These are phyloP conservation scores for Numenius arquata DNA, from an alignment of 2,113 vertebrate species.

Conservation along the genomic window DNA sequence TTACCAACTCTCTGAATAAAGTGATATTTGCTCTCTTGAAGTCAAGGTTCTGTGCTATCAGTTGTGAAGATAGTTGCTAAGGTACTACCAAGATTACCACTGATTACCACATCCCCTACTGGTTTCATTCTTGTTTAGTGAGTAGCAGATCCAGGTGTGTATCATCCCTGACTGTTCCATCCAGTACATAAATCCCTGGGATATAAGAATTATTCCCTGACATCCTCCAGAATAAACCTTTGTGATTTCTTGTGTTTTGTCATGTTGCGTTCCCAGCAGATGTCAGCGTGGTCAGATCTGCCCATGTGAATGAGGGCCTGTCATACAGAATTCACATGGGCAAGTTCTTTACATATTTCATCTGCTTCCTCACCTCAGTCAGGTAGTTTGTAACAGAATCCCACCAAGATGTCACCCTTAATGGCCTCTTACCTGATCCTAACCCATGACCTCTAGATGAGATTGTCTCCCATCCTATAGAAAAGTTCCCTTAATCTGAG, in stretches of 20 bases:
- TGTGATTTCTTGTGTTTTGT: neutral
- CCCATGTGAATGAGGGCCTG: rapidly evolving
- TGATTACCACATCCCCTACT: neutral
- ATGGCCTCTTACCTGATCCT: neutral
- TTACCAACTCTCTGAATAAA: neutral
- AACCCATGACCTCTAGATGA: neutral
- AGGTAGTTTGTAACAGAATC: neutral
- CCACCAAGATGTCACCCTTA: neutral
- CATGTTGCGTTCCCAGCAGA: neutral
- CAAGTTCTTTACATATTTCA: neutral
- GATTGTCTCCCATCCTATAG: neutral
- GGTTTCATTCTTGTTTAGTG: neutral
- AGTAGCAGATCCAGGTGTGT: neutral
- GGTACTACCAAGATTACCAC: neutral
- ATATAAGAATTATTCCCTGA: neutral
- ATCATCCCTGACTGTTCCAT: neutral
- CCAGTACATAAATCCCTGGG: neutral
- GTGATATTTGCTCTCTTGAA: neutral
- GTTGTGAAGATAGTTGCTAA: neutral
- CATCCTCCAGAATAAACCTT: neutral
- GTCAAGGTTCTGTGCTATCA: neutral
- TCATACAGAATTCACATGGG: neutral
- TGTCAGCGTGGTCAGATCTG: neutral
- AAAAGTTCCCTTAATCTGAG: neutral
- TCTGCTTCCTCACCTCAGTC: neutral